Conservation (phyloP, 92 coral and sea anemone species). For the Porites lobata region DNA sequence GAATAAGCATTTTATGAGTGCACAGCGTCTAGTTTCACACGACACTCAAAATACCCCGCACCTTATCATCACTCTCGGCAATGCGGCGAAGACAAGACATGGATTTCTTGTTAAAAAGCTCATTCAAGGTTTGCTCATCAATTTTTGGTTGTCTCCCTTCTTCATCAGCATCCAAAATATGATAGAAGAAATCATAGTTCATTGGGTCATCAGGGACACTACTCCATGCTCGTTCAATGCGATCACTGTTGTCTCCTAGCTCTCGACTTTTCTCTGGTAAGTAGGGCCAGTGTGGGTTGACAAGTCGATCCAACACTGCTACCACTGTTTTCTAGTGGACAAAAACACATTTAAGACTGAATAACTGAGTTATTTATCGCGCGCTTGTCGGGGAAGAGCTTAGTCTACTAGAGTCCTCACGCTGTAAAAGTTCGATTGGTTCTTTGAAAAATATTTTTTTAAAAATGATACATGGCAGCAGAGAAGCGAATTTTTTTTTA, state of each 20-base stretch:
- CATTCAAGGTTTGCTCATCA: constrained; percentile 56
- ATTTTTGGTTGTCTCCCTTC: constrained; percentile 78
- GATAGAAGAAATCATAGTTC: constrained; percentile 91
- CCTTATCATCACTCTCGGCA: constrained; percentile 93
- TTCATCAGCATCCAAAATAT: constrained; percentile 91
- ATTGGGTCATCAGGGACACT: constrained; percentile 98
- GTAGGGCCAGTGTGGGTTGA: constrained; percentile 98
- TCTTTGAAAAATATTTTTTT: too few relatives aligned
- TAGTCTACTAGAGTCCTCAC: too few relatives aligned
- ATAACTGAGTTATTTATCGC: not conserved
- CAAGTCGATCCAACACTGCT: constrained; percentile 88
- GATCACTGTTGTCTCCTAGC: constrained; percentile 61
- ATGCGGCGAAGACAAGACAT: constrained; percentile 87
- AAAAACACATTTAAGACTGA: not conserved
- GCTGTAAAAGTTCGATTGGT: too few relatives aligned
- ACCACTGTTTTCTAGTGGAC: constrained; percentile 87
- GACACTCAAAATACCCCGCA: constrained; percentile 16
- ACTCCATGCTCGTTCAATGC: constrained; percentile 92
- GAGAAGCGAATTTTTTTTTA: too few relatives aligned
- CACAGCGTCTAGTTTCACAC: not conserved
- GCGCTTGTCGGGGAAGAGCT: too few relatives aligned
- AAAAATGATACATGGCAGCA: too few relatives aligned
- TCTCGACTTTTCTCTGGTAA: constrained; percentile 74
- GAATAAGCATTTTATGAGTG: too few relatives aligned
- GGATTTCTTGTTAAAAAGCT: constrained; percentile 70